A percentile compares a stretch with the other conserved stretches of the same genome.
These are phyloP conservation scores for Notocelia uddmanniana DNA, from an alignment of 2,888 invertebrate species.

Conservation along the genomic window DNA sequence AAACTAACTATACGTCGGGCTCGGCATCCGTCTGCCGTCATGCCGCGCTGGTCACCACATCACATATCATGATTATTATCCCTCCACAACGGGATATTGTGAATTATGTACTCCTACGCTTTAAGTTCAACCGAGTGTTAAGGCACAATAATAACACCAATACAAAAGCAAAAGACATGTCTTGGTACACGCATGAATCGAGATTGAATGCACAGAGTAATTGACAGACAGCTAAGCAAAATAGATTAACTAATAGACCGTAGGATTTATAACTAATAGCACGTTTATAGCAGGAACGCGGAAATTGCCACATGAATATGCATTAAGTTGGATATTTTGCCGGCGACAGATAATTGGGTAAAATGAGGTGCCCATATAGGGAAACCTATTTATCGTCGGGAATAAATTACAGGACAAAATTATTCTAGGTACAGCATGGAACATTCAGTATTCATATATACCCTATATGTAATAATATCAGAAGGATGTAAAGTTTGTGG, in stretches of 20 bases:
- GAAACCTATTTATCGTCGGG: slow-evolving; percentile 53
- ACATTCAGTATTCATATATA: background rate
- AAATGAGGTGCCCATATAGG: slow-evolving; percentile 59
- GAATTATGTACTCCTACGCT: slow-evolving; percentile 78
- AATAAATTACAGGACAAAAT: slow-evolving; percentile 45
- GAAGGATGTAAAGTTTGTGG: no score
- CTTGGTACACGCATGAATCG: slow-evolving; percentile 22
- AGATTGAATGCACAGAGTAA: slow-evolving; percentile 35
- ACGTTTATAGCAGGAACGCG: slow-evolving; percentile 39
- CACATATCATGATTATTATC: slow-evolving; percentile 68
- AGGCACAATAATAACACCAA: slow-evolving; percentile 47
- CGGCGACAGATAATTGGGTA: slow-evolving; percentile 56
- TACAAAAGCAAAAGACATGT: slow-evolving; percentile 35
- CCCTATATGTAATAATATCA: no score
- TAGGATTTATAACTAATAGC: slow-evolving; percentile 26
- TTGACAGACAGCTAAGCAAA: slow-evolving; percentile 41
- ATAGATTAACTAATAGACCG: slow-evolving; percentile 22
- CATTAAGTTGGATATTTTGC: slow-evolving; percentile 50
- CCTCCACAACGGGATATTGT: slow-evolving; percentile 79
- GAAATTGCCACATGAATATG: slow-evolving; percentile 51
- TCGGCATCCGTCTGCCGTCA: slow-evolving; percentile 65
- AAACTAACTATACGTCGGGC: slow-evolving; percentile 56
- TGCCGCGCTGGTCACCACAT: slow-evolving; percentile 66
- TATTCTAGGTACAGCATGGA: slow-evolving; percentile 9
- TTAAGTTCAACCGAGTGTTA: slow-evolving; percentile 49